Evolutionary conservation across 2,797 vertebrate species (phyloP), one percentile per base, ranked within the genome.

Genomic region (Alauda arvensis): DNA sequence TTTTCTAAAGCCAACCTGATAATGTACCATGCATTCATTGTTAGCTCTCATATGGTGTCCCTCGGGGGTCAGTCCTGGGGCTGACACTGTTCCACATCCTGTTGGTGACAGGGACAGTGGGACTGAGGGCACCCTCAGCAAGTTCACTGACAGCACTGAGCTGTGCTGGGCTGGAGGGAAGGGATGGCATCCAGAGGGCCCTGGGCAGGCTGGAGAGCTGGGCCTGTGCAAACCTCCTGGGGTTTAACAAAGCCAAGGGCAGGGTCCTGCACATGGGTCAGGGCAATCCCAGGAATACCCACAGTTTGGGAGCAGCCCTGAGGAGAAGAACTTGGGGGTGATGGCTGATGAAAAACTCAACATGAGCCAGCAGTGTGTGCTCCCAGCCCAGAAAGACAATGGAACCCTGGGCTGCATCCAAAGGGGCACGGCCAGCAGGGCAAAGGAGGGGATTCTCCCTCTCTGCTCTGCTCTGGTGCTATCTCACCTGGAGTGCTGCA

Each of bases 341-440:
- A 12, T 16, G 33, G 29, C 34, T 75, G 55, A 29, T 59, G 25
- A 29, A 42, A 71, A 52, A 29, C n/a, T 52, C 29, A 14, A 6
- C 19, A 3, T 12, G 19, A 39, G 8, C 33, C 4, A 2, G 24
- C 19, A 52, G 14, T 14, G 9, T 19, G 28, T 0, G 2, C 6
- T 40, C 24, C 23, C 28, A 53, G 33, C 29, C 17, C 46, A 52
- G 28, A 75, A 16, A 17, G 28, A 28, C 46, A 60, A 18, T 5
- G 5, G 20, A n/a, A 33, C 0, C 17, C 29, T 46, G 20, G 16
- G 11, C 14, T 33, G 14, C 6, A 46, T 10, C 29, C 12, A 75
- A 67, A 60, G 17, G 1, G 26, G 24, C 1, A 1, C 2, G 4
- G 24, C 24, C 24, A 39, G 24, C 48, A 53, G 9, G 6, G 5